Conservation (phyloP, 2,797 vertebrate genomes). For the Phoeniculus purpureus region DNA sequence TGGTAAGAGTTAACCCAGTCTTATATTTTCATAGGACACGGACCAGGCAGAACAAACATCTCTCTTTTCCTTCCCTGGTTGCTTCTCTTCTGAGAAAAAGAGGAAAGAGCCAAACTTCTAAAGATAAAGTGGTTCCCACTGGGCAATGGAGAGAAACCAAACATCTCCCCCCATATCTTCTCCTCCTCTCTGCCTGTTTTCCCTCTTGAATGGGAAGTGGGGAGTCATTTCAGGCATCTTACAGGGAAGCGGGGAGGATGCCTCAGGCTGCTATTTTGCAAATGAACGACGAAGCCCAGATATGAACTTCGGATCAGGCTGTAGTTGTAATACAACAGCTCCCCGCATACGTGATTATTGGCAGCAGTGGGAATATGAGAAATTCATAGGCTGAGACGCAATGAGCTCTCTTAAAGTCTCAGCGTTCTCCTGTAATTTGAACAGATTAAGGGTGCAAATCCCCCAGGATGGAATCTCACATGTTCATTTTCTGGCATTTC, state of each 20-base stretch:
- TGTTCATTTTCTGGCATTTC: constrained; percentile 20
- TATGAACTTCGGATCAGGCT: background rate
- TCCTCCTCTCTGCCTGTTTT: background rate
- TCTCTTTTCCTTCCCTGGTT: background rate
- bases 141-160: background rate
- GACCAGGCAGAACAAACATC: background rate
- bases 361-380: constrained; percentile 52
- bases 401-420: background rate
- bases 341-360: constrained; percentile 1
- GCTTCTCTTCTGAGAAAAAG: background rate
- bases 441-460: constrained; percentile 42
- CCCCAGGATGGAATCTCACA: constrained; percentile 17
- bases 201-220: background rate
- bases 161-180: background rate
- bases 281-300: background rate
- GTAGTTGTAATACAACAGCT: constrained; percentile 5
- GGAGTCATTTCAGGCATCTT: background rate
- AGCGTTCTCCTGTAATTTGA: constrained; percentile 24
- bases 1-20: background rate
- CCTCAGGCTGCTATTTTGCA: constrained; percentile 30
- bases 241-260: background rate
- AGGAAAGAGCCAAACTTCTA: background rate
- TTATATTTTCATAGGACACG: background rate
- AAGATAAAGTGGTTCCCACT: background rate
- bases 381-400: constrained; percentile 51